Conservation (phyloP, 2,797 vertebrate genomes). For the Okamejei kenojei region DNA sequence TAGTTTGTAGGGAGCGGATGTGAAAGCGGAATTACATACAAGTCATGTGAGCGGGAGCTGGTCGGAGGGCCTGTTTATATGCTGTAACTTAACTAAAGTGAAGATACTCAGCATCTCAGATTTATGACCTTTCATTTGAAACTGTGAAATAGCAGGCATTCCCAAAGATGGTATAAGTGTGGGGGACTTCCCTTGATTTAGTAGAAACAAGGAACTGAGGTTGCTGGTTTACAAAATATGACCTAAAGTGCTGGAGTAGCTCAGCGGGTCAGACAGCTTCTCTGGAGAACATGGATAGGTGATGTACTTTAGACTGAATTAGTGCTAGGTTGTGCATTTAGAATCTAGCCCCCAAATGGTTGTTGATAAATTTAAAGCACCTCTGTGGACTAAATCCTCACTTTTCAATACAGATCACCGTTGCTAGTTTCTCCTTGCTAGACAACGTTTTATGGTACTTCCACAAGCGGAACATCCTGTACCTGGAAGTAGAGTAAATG, state of each 20-base stretch:
- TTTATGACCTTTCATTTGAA: too few species aligned
- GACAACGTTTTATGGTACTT: not conserved
- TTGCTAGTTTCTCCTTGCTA: not conserved
- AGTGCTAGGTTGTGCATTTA: not conserved
- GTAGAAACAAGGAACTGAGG: too few species aligned
- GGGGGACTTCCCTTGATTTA: not conserved
- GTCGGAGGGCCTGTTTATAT: not conserved
- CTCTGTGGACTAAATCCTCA: not conserved
- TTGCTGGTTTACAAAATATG: too few species aligned
- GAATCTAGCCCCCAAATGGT: not conserved
- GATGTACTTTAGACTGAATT: too few species aligned
- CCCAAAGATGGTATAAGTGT: not conserved
- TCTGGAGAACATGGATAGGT: too few species aligned
- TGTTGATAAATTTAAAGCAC: not conserved
- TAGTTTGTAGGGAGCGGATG: too few species aligned
- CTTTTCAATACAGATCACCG: not conserved
- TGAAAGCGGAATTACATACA: too few species aligned
- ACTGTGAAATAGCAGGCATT: not conserved
- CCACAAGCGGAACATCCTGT: not conserved
- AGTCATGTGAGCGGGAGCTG: too few species aligned
- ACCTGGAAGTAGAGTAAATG: not conserved
- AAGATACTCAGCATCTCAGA: too few species aligned
- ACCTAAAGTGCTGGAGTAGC: too few species aligned
- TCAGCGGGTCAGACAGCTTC: too few species aligned
- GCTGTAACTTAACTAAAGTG: too few species aligned